Evolutionary conservation across 2,888 invertebrate species (phyloP), one percentile per base, ranked within the genome.

Genomic region (Lymantria monacha): DNA sequence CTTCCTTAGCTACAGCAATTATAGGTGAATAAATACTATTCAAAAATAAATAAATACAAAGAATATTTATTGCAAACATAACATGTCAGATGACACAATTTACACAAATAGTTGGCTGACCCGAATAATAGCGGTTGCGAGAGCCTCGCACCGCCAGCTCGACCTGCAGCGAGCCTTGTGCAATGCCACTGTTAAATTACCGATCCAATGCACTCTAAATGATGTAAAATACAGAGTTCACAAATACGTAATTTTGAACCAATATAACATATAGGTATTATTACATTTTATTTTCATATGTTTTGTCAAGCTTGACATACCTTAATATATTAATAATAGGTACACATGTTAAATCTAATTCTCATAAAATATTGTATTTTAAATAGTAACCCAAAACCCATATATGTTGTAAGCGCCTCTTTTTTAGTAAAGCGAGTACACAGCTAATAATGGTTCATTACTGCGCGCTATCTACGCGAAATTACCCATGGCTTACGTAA

Each of bases 31-130:
- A n/a, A n/a, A n/a, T 22, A 22, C 3, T 22, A 38, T n/a, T 12
- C 1, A n/a, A n/a, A n/a, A 3, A 38, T 38, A 38, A 12, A 38
- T n/a, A 41, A 67, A 69, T 63, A 60, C 66, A 46, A 68, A 63
- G 65, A 65, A 61, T 68, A 71, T 76, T 79, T 74, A 79, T 72
- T 66, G 72, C 79, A 76, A 79, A 73, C 75, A 76, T 66, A 57
- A 64, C 84, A 82, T 81, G 83, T 81, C 79, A 84, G 84, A 85
- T 88, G 89, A 83, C 90, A 87, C 90, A 88, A 89, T 89, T 88
- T 87, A 86, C 88, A 88, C 88, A 89, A 90, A 88, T 88, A 83
- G 86, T 77, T 83, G 79, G 72, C 75, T 87, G 89, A 90, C 89
- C 90, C 82, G 84, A 89, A 89, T 90, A 87, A 82, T 81, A 68